Evolutionary conservation across 2,797 vertebrate genomes (phyloP), one percentile per base, ranked within the genome.

Genomic region (Micromesistius poutassou): DNA sequence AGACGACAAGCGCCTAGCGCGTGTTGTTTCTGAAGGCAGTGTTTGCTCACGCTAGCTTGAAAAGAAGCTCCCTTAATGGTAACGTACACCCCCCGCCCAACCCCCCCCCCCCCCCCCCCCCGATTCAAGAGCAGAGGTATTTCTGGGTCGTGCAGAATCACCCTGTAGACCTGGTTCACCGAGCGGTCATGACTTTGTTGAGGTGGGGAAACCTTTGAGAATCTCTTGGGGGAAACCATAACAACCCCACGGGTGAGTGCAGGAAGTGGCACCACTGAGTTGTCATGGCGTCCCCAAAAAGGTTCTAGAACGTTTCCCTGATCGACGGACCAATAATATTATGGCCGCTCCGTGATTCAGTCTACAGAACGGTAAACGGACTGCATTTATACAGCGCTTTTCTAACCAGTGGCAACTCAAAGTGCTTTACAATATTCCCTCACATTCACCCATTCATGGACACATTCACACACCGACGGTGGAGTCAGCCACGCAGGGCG

Each of bases 1-100:
- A 84, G 80, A 82, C 82, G 81, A 83, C 14, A 46, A 40, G 81
- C 79, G 50, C 71, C 76, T 81, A 84, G 70, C 19, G 70, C 19
- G 62, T 42, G 7, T 62, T 73, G 42, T 78, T 81, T 6, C 76
- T 79, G 80, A 66, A 74, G 35, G 16, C 12, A 70, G 74, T 78
- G 71, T 74, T 3, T 3, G 40, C 50, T 46, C 50, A 7, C 8
- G 75, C 9, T 74, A 50, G 46, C 46, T 50, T 50, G 46, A 50
- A 50, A 19, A 50, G 46, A 22, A 50, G 22, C 16, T 5, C 22
- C 55, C 55, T 25, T n/a, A 62, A 22, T 6, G 22, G 22, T 62
- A 62, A 62, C 4, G 55, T 8, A 9, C 22, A 7, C 55, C 8
- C 50, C 33, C 4, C 33, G 3, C 33, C 33, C 33, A n/a, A 7